Evolutionary conservation across 1,140 invertebrate species (phyloP).

Genomic region (Anagrus nilaparvatae): DNA sequence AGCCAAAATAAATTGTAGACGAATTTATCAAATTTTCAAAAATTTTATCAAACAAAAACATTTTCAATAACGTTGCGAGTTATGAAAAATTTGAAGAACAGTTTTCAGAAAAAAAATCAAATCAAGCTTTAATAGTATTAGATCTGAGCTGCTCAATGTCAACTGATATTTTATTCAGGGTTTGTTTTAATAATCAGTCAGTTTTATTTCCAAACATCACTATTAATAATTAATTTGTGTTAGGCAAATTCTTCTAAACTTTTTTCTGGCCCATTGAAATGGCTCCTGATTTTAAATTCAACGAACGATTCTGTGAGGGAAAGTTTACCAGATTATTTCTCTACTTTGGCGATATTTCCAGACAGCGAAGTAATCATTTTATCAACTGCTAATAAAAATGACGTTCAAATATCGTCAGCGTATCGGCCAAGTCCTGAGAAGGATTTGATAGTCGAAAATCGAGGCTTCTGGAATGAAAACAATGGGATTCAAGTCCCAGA

Average conservation of each 20-base stretch:
- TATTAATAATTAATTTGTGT: not conserved
- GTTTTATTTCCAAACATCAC: not conserved
- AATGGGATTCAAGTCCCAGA: conserved; percentile 16
- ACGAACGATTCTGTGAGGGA: conserved; percentile 1
- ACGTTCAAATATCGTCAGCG: conserved; percentile 16
- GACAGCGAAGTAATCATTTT: conserved; percentile 26
- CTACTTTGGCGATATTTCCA: conserved; percentile 22
- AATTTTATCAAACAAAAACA: conserved; percentile 3
- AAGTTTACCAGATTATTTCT: conserved; percentile 17
- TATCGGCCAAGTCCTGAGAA: conserved; percentile 22
- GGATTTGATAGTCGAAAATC: conserved; percentile 21
- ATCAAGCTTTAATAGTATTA: conserved; percentile 9
- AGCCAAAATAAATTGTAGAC: conserved; percentile 1
- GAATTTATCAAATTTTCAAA: conserved; percentile 4
- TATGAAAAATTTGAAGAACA: conserved; percentile 5
- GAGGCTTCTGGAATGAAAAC: conserved; percentile 23
- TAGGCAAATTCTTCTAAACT: conserved; percentile 23
- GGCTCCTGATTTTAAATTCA: conserved; percentile 23
- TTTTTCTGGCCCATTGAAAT: conserved; percentile 27
- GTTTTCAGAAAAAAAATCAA: not conserved
- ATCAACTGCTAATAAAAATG: not conserved
- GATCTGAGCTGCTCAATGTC: conserved; percentile 7
- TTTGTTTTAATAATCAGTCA: not conserved
- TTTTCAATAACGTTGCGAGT: conserved; percentile 4
- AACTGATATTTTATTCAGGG: conserved; percentile 2